These are phyloP conservation scores for Strix occidentalis DNA, from an alignment of 2,797 vertebrate species.

Conservation along the genomic window DNA sequence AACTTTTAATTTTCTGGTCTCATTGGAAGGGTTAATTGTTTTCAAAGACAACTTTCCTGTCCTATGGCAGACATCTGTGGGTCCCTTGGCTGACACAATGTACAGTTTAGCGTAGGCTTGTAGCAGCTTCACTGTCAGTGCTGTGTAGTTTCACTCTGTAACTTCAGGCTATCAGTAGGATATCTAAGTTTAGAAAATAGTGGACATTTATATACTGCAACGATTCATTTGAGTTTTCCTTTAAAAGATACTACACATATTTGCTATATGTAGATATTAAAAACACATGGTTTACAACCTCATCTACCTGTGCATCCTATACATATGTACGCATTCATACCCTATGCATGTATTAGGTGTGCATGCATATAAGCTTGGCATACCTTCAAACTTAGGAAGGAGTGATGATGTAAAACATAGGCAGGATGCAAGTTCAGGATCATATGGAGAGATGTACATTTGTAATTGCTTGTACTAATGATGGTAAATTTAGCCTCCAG, in stretches of 20 bases:
- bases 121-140: neutral
- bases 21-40: neutral
- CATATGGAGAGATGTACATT: neutral
- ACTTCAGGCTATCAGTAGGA: neutral
- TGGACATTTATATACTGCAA: neutral
- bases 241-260: neutral
- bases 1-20: neutral
- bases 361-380: neutral
- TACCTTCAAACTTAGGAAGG: neutral
- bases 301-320: neutral
- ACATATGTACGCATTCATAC: fast-evolving
- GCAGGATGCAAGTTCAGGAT: neutral
- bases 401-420: neutral
- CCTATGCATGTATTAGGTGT: neutral
- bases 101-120: neutral
- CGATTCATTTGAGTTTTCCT: neutral
- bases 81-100: neutral
- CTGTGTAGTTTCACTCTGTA: neutral
- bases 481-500: neutral
- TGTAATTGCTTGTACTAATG: neutral
- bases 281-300: neutral
- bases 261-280: neutral
- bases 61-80: neutral
- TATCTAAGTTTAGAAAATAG: neutral
- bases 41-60: neutral